phyloP scores from a whole-genome alignment of 2,888 invertebrate species.

The Euphydryas editha region DNA sequence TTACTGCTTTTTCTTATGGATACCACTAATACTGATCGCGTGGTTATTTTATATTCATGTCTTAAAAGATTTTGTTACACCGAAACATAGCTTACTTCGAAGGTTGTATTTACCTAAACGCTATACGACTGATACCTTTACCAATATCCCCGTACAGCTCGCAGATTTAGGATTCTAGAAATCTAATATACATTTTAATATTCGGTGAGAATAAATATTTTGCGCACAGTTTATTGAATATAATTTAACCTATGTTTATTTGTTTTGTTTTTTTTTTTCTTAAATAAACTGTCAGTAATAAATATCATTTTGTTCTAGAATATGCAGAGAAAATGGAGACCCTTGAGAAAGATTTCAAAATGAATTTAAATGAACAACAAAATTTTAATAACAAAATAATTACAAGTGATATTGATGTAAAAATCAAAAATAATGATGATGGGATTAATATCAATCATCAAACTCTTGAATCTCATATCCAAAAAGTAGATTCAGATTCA shows the following conservation, averaged over 20 bases:
- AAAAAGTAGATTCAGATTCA: neutral
- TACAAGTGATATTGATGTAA: neutral
- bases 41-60: slow-evolving; percentile 57
- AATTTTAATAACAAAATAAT: neutral
- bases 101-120: neutral
- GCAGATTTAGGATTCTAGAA: slow-evolving; percentile 68
- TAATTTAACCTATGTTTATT: neutral
- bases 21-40: slow-evolving; percentile 56
- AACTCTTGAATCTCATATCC: neutral
- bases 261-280: too few relatives aligned
- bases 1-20: slow-evolving; percentile 62
- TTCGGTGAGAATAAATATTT: neutral
- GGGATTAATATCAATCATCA: neutral
- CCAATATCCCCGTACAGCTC: slow-evolving; percentile 48
- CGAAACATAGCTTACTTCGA: slow-evolving; percentile 10
- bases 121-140: neutral
- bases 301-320: slow-evolving; percentile 16
- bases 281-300: neutral
- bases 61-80: slow-evolving; percentile 47
- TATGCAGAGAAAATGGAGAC: slow-evolving; percentile 9
- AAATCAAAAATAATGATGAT: neutral
- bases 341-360: neutral
- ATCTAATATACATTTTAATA: neutral
- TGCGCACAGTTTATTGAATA: neutral
- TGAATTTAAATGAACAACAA: neutral